Evolutionary conservation across 2,113 vertebrate species (phyloP), one percentile per base, ranked within the genome.

Genomic region (Actenoides hombroni): DNA sequence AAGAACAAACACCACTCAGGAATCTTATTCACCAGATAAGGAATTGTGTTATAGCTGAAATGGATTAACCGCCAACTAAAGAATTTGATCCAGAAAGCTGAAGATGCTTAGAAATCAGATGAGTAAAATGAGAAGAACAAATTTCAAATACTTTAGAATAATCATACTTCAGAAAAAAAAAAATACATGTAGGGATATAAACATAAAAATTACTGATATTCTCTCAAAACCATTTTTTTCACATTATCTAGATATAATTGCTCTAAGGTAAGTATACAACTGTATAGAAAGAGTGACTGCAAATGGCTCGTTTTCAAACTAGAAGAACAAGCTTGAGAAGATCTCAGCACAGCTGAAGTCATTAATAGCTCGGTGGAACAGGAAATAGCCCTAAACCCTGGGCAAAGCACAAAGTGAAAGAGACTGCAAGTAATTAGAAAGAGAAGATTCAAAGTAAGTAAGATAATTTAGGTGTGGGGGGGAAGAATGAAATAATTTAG

Each of bases 1-100:
- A 93, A 95, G 92, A 97, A 93, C 60, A 96, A 97, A 96, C 86
- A 97, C 61, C 80, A 92, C 83, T 67, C 35, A 87, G 39, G 33
- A 83, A 44, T 71, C 74, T 97, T 91, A 97, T 92, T 94, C 94
- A 93, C 80, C 90, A 95, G 92, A 86, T 79, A 82, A 92, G 74
- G 61, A 96, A 87, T 86, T 82, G 88, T 57, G 63, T 81, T 95
- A 88, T 51, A 95, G 92, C 42, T 95, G 81, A 96, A 95, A 64
- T 96, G 91, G 82, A 88, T 96, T 96, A 97, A 95, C 28, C 17
- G 10, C 24, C 40, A 85, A 37, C 79, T 74, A 92, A 95, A 94
- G 65, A 95, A 89, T 90, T 91, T 94, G 35, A 77, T 44, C 35
- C 28, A 28, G 88, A 64, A 91, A 86, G 81, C 26, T 68, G 60